Evolutionary conservation across 2,113 vertebrate species (phyloP).

Genomic region (Montifringilla adamsi): DNA sequence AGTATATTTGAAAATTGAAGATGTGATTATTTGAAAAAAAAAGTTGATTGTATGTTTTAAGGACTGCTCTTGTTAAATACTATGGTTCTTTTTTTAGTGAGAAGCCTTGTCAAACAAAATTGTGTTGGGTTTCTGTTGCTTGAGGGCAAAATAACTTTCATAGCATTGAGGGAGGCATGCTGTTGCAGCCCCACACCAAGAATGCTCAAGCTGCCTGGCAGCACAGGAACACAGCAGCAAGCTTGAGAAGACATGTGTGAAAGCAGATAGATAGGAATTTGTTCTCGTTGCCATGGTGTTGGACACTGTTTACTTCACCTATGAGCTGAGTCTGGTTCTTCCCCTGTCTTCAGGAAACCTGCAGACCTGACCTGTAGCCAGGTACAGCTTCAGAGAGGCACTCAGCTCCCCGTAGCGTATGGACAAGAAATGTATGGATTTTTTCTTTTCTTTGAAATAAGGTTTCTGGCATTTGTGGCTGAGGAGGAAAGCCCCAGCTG

Average conservation of each 20-base stretch:
- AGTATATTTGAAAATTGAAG: neutral
- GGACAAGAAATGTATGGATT: neutral
- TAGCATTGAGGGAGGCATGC: neutral
- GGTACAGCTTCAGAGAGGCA: neutral
- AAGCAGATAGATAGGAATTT: neutral
- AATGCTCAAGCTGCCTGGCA: neutral
- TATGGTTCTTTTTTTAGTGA: neutral
- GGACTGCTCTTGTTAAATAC: neutral
- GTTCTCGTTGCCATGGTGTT: neutral
- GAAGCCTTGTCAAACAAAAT: neutral
- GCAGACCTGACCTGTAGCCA: neutral
- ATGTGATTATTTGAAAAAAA: neutral
- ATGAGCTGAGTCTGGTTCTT: neutral
- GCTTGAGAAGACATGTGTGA: neutral
- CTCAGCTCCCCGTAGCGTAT: neutral
- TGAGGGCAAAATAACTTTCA: neutral
- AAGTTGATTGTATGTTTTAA: neutral
- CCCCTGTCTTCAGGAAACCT: neutral
- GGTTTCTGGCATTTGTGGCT: neutral
- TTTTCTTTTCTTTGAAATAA: neutral
- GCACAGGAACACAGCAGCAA: neutral
- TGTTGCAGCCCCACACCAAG: neutral
- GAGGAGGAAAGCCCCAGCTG: neutral
- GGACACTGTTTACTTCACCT: neutral
- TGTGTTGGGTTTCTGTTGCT: neutral